Base-by-base conservation (phyloP, 2,888 invertebrate species). In the Panopea generosa region DNA sequence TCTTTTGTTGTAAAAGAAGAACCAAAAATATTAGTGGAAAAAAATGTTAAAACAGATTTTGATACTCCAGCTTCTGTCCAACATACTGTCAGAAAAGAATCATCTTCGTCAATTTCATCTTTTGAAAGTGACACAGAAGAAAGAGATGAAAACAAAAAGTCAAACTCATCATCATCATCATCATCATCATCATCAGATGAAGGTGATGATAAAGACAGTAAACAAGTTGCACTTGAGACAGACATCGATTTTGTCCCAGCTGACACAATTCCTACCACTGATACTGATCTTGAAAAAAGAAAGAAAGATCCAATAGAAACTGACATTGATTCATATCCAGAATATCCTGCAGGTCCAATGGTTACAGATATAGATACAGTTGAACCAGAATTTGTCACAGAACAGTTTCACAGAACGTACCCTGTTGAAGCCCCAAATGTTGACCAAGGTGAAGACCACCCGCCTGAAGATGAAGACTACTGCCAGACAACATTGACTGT, bases 401-500 rank as follows among this genome's bases (percentile, higher is more conserved):
- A 75, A 43, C 57, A 75, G 9, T 71, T 67, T 43, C 65, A 65
- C 43, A 70, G 78, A 56, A 47, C 60, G 1, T 73, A 72, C 24
- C 76, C 78, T 22, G 76, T 76, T 27, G 82, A 84, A 72, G 65
- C 40, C 27, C 61, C 66, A 11, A 47, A 38, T 56, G 57, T 53
- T 11, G 47, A 49, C 11, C 63, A 69, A 43, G 74, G 74, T 18
- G 68, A 75, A 47, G 67, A 63, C 22, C 43, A 45, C 18, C 77
- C 76, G 27, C 72, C 83, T n/a, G 71, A 77, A 49, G 79, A 83
- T 70, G 77, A 79, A 57, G 84, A 82, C 14, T 71, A 77, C 47
- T 77, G 76, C 62, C 72, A 76, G 68, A 77, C 80, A 49, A 66
- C 76, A 18, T 55, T 76, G 1, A 76, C 80, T 20, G 80, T 80